phyloP scores from a whole-genome alignment of 23 tunicate genomes.

The Trididemnum clinides region DNA sequence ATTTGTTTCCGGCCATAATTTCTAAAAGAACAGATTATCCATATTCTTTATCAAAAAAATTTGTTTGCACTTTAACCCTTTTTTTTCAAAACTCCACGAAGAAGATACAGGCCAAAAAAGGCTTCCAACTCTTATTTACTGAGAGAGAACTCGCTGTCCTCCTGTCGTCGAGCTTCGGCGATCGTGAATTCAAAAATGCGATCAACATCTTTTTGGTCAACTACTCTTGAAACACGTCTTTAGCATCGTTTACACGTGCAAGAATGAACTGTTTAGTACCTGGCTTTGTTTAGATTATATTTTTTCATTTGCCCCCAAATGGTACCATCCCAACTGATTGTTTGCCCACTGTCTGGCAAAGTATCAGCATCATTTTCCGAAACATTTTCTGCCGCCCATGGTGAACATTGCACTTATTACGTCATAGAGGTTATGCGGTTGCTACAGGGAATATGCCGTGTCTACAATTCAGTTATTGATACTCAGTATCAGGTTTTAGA shows the following conservation, averaged over 20 bases:
- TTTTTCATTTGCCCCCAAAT: constrained; percentile 4
- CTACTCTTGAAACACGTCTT: constrained; percentile 20
- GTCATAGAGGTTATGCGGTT: no score
- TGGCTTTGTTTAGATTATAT: constrained; percentile 5
- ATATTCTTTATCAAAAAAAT: neutral
- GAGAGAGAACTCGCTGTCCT: constrained; percentile 13
- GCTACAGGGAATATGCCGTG: no score
- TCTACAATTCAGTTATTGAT: no score
- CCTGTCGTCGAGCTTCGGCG: constrained; percentile 11
- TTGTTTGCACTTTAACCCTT: neutral
- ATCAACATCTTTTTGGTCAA: neutral
- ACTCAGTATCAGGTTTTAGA: no score
- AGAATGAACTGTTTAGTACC: constrained; percentile 22
- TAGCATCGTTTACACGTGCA: constrained; percentile 10
- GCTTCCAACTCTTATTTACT: no score
- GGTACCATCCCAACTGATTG: constrained; percentile 9
- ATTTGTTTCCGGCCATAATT: constrained; percentile 13
- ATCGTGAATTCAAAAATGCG: constrained; percentile 18
- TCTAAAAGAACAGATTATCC: neutral
- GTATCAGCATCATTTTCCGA: neutral
- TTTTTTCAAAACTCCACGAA: no score
- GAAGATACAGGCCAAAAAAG: no score
- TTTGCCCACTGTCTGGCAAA: constrained; percentile 4
- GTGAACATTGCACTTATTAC: no score
- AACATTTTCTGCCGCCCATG: neutral